These are phyloP conservation scores for Euborellia annulipes DNA, from an alignment of 1,140 invertebrate genomes.

Conservation along the genomic window DNA sequence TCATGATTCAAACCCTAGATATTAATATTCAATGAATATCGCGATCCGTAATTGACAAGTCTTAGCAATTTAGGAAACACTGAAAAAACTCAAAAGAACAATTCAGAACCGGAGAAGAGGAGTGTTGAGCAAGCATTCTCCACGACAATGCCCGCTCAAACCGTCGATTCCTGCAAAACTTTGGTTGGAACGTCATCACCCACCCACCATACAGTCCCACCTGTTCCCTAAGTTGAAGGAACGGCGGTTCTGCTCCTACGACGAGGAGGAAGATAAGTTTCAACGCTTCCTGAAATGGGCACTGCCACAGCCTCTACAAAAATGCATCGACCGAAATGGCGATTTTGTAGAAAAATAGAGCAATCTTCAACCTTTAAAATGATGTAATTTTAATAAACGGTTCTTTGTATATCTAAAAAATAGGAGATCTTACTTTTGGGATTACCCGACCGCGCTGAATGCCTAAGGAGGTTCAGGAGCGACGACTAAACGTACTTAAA, in stretches of 20 bases:
- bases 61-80: too few species aligned
- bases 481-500: too few species aligned
- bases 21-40: too few species aligned
- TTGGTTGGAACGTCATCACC: slow-evolving; percentile 24
- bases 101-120: slow-evolving; percentile 6
- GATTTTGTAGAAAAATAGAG: slow-evolving; percentile 7
- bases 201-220: slow-evolving; percentile 29
- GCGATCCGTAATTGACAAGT: too few species aligned
- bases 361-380: too few species aligned
- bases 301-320: slow-evolving; percentile 16
- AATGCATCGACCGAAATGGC: slow-evolving; percentile 14
- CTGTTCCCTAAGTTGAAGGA: slow-evolving; percentile 20
- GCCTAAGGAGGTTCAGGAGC: too few species aligned
- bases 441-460: too few species aligned
- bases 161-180: background rate
- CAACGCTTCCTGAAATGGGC: slow-evolving; percentile 9
- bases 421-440: too few species aligned
- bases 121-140: too few species aligned
- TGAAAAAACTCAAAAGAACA: slow-evolving; percentile 10
- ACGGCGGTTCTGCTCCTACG: slow-evolving; percentile 6
- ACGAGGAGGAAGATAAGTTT: slow-evolving; percentile 10
- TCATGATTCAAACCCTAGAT: too few species aligned
- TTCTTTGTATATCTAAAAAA: too few species aligned
- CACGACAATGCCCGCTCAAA: slow-evolving; percentile 1
- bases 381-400: too few species aligned